phyloP scores from a whole-genome alignment of 2,888 invertebrate genomes.

The Pedicia rivosa region DNA sequence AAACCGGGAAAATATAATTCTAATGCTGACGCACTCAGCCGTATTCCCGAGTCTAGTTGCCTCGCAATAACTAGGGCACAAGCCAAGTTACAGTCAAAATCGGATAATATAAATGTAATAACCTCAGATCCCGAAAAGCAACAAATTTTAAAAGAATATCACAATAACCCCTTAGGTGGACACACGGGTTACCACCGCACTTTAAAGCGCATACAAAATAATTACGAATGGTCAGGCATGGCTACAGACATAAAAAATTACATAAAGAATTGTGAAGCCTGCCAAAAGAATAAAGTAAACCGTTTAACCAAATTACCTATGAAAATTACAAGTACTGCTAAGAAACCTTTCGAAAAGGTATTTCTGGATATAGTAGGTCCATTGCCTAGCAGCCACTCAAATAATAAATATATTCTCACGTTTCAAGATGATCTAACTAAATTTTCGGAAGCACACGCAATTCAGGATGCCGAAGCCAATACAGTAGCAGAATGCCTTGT shows the following conservation, averaged over 20 bases:
- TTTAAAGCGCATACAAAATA: too few relatives aligned
- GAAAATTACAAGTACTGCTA: neutral
- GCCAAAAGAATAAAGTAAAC: constrained; percentile 15
- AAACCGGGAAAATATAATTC: constrained; percentile 12
- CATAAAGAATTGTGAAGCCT: constrained; percentile 17
- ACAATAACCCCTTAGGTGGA: too few relatives aligned
- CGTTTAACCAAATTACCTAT: too few relatives aligned
- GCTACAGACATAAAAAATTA: constrained; percentile 18
- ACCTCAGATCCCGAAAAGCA: too few relatives aligned
- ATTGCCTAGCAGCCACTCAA: constrained; percentile 12
- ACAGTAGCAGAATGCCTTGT: constrained; percentile 1
- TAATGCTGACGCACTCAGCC: constrained; percentile 11
- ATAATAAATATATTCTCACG: constrained; percentile 16
- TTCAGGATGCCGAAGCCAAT: constrained; percentile 14
- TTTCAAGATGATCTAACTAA: constrained; percentile 17
- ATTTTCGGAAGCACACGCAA: constrained; percentile 15
- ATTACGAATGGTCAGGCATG: constrained; percentile 12
- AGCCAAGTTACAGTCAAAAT: too few relatives aligned
- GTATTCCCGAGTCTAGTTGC: too few relatives aligned
- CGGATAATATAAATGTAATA: too few relatives aligned
- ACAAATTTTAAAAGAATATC: too few relatives aligned
- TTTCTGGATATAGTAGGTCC: constrained; percentile 19
- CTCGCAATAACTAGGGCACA: too few relatives aligned
- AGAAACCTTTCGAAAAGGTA: constrained; percentile 19
- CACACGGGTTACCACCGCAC: too few relatives aligned